A percentile compares a stretch with the other conserved stretches of the same genome.
Evolutionary conservation across 2,888 invertebrate genomes (phyloP).

Genomic region (Pantelozetes paolii): DNA sequence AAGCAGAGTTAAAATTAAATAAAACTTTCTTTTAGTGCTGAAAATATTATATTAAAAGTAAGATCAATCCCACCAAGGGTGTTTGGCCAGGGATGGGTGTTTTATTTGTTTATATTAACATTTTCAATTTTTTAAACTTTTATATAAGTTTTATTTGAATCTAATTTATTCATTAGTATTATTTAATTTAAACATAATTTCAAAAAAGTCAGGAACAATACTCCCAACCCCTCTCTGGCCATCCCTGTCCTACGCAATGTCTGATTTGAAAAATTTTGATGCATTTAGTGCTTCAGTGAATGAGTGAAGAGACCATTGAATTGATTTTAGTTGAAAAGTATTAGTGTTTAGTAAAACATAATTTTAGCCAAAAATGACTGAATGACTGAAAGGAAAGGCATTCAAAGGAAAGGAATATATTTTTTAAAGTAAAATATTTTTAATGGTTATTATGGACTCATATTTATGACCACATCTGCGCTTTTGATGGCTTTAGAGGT

Average conservation of each 20-base stretch:
- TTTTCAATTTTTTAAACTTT: too few species aligned
- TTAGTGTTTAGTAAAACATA: constrained; percentile 6
- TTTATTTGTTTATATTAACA: too few species aligned
- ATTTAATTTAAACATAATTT: too few species aligned
- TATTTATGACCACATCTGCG: constrained; percentile 38
- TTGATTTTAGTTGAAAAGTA: constrained; percentile 11
- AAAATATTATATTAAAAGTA: constrained; percentile 13
- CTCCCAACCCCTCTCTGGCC: not conserved
- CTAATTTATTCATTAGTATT: too few species aligned
- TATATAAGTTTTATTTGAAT: too few species aligned
- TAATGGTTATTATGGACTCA: constrained; percentile 33
- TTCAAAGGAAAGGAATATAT: not conserved
- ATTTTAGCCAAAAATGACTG: constrained; percentile 4
- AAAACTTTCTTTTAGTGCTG: not conserved
- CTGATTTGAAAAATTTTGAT: constrained; percentile 4
- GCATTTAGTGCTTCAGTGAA: not conserved
- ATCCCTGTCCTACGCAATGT: not conserved
- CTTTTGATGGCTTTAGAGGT: constrained; percentile 34
- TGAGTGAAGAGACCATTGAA: constrained; percentile 16
- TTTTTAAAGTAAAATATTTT: constrained; percentile 22
- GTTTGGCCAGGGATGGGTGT: too few species aligned
- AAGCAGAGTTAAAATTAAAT: constrained; percentile 13
- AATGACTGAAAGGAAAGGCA: too few species aligned
- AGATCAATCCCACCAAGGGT: too few species aligned
- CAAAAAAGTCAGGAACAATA: too few species aligned